These are phyloP conservation scores for Andrena dorsata DNA, from an alignment of 2,888 invertebrate genomes.

Conservation along the genomic window DNA sequence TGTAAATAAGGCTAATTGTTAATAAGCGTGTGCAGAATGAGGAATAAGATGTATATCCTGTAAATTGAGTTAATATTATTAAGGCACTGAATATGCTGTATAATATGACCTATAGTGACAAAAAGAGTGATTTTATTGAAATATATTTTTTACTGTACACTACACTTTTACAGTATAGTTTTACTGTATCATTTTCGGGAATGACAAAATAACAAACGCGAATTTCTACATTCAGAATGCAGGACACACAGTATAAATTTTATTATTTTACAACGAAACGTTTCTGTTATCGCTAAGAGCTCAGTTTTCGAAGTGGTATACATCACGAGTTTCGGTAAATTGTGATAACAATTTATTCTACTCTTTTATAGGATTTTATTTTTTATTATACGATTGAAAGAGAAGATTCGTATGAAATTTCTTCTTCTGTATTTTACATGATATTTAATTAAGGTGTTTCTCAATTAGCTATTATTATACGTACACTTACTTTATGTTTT, in stretches of 20 bases:
- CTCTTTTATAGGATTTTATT: slow-evolving; percentile 10
- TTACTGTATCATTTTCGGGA: slow-evolving; percentile 44
- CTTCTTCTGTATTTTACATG: slow-evolving; percentile 40
- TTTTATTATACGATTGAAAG: neutral
- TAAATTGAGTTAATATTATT: slow-evolving; percentile 61
- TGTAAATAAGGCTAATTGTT: slow-evolving; percentile 62
- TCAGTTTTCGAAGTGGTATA: slow-evolving; percentile 1
- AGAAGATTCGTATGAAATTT: slow-evolving; percentile 9
- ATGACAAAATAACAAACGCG: slow-evolving; percentile 28
- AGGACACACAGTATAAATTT: slow-evolving; percentile 45
- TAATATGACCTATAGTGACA: slow-evolving; percentile 58
- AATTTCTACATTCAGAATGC: slow-evolving; percentile 38
- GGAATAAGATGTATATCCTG: slow-evolving; percentile 64
- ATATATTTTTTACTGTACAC: slow-evolving; percentile 61
- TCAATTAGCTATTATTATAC: slow-evolving; percentile 32
- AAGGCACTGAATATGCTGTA: slow-evolving; percentile 59
- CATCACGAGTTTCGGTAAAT: slow-evolving; percentile 20
- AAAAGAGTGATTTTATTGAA: slow-evolving; percentile 61
- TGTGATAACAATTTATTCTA: slow-evolving; percentile 30
- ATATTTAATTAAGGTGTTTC: slow-evolving; percentile 46
- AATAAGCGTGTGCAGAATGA: slow-evolving; percentile 44
- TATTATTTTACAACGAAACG: slow-evolving; percentile 26
- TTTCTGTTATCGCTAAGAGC: slow-evolving; percentile 28
- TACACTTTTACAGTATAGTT: slow-evolving; percentile 8
- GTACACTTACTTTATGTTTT: slow-evolving; percentile 34